Evolutionary conservation across 2,113 vertebrate species (phyloP), one percentile per base, ranked within the genome.

Genomic region (Marmota monax): DNA sequence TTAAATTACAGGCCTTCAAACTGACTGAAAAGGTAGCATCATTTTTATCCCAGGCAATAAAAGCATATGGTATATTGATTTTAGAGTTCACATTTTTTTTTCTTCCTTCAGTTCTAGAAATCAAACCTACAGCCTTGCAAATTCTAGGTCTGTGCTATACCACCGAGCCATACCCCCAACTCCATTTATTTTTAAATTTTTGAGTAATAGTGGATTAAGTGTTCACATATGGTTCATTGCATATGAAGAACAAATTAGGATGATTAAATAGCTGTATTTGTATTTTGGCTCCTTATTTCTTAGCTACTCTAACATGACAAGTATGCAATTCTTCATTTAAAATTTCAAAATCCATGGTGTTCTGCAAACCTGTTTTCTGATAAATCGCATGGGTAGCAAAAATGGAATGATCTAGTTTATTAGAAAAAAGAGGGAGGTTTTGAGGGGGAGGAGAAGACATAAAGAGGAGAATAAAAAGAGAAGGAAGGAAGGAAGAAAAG

Each of bases 271-370:
- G 61, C 10, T 78, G 14, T 39, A 67, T 84, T 92, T 85, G 12
- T 73, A 12, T 76, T 58, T 93, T 39, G 88, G 63, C 61, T 90
- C 0, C 11, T 87, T 22, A 91, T 77, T 92, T 87, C 37, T 95
- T 78, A 95, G 23, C 11, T 27, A 48, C 12, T 39, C 25, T 70
- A 86, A 78, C 0, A 11, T 78, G 45, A 65, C 34, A 53, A n/a
- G 9, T 78, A 39, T 91, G 25, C 7, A 37, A 73, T 83, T 2
- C 6, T 72, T 53, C 53, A 42, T 0, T 79, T 84, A 20, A 5
- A 87, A 73, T 70, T 82, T 25, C 5, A 11, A 95, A 92, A 48
- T 77, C 2, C 32, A 27, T 32, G 58, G 77, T 51, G 23, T 39
- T 79, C 32, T 96, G 51, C 23, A 88, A 51, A 25, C 1, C 14